Conservation (phyloP, 2,797 vertebrate genomes). For the Cygnus olor region DNA sequence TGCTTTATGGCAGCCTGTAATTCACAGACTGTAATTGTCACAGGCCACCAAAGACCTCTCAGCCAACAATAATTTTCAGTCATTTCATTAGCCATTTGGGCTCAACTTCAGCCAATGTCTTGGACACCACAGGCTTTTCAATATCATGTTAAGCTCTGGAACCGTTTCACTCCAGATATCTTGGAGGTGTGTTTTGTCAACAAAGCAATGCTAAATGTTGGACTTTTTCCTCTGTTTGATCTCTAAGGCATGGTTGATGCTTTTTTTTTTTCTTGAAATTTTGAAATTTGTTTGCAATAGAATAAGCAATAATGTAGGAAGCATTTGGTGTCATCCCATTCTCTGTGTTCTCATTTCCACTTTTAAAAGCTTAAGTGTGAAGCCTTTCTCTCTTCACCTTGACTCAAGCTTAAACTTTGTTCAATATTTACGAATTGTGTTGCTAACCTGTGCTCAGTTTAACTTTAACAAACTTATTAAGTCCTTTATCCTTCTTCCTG, state of each 20-base stretch:
- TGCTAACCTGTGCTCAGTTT: background rate
- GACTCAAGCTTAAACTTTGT: background rate
- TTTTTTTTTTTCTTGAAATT: background rate
- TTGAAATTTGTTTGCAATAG: background rate
- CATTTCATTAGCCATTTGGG: conserved; percentile 25
- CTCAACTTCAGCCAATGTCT: conserved; percentile 37
- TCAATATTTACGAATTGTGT: background rate
- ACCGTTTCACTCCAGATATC: background rate
- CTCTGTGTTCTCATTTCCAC: background rate
- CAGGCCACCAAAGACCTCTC: conserved; percentile 34
- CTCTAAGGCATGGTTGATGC: background rate
- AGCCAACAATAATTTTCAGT: conserved; percentile 14
- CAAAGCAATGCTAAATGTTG: background rate
- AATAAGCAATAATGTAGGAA: background rate
- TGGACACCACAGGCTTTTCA: background rate
- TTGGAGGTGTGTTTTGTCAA: background rate
- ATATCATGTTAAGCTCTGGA: background rate
- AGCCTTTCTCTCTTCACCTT: background rate
- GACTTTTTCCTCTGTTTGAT: background rate
- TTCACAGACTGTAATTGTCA: background rate
- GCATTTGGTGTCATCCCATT: background rate
- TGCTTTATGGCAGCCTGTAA: conserved; percentile 9
- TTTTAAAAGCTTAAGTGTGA: background rate
- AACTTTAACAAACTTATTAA: background rate
- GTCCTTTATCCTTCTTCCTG: background rate